Base-by-base conservation (phyloP, 1,140 invertebrate genomes). In the Manduca sexta region DNA sequence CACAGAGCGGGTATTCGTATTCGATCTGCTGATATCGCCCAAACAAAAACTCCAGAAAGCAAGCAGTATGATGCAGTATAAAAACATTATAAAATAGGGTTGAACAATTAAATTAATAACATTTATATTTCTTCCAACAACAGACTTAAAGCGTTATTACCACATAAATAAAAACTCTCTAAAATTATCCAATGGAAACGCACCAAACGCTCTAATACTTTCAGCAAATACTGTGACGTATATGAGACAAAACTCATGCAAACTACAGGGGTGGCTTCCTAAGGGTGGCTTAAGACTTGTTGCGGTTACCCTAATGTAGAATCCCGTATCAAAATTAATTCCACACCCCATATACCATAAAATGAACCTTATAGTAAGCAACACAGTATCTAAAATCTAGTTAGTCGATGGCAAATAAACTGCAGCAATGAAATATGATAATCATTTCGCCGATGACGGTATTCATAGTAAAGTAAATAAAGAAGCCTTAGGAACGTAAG, bases 401-500 rank as follows among this genome's bases (percentile, higher is more conserved):
- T 40, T 52, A 4, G 48, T 11, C 4, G 15, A 51, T 50, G 41
- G 45, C 49, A 60, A 45, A 35, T 43, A 43, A 45, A 44, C 30
- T 64, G 55, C 45, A 57, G 38, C 54, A 52, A 55, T 83, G 76
- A 80, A 83, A 83, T 83, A 80, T 83, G 79, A 83, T 83, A 83
- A 80, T 83, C 70, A 62, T 44, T 52, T 50, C 51, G 21, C 66
- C 80, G 73, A 80, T 74, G 79, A 80, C 74, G 71, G 74, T 78
- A 83, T 83, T 83, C 79, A 83, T 80, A 80, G 74, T 73, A 5
- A n/a, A 40, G 74, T 72, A 74, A 69, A 74, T 68, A 69, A 68
- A 55, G 74, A 82, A 82, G 64, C 71, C 78, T 64, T 73, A 67
- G 56, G 4, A 45, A 35, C 52, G 60, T 49, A 48, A 50, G 56